Evolutionary conservation across 2,797 vertebrate species (phyloP), one percentile per base, ranked within the genome.

Genomic region (Halcyon smyrnensis): DNA sequence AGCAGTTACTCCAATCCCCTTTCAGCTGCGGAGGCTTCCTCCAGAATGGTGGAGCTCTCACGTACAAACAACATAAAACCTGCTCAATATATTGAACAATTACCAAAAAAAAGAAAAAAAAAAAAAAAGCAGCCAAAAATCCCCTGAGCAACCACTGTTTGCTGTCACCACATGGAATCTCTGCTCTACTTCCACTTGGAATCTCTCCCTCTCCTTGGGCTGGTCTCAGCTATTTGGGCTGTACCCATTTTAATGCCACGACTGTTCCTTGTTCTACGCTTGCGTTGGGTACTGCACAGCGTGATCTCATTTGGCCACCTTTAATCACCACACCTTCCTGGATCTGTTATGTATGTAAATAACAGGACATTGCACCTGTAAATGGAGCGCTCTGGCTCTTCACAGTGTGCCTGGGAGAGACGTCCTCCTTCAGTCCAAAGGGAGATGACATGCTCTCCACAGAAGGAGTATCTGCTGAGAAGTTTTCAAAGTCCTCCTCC

Each of bases 401-500:
- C 7, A 56, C 50, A 34, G 82, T 59, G 18, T 91, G 97, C 48
- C 90, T 79, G 21, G 95, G 94, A 89, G 74, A 91, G 16, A 60
- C 7, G 6, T 93, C 53, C n/a, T 95, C 97, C 97, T 98, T 98
- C 21, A 82, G 80, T 79, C 98, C 98, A 81, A 99, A 99, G 0
- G 98, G 99, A 62, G 98, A 98, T 3, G 97, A 93, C 17, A 94
- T 7, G 27, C 98, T 99, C 93, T 99, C 99, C 1, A 77, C 25
- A 45, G 99, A 98, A n/a, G 99, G 98, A 1, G 98, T 98, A 19
- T 99, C 98, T 9, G 95, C 97, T 28, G 98, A 98, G 94, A 99
- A 98, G 57, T 98, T 98, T 84, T 98, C 98, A 34, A 99, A 99
- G 92, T 98, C 97, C 11, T 98, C 98, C 17, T 98, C 98, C 8